Conservation (phyloP, 2,113 vertebrate species). For the Thalassarche chlororhynchos region DNA sequence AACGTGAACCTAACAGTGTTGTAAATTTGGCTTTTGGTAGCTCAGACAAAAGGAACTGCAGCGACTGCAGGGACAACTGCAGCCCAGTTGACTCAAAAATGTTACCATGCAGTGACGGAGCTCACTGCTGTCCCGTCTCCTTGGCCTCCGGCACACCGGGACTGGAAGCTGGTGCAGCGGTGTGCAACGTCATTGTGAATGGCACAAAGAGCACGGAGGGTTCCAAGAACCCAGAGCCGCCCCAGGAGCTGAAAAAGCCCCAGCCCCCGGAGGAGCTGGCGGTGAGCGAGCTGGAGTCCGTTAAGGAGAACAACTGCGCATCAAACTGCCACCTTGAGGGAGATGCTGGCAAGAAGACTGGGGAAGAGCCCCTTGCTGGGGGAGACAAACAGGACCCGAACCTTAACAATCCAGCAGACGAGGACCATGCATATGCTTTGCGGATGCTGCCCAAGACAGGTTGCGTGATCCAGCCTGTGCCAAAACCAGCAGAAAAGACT, state of each 20-base stretch:
- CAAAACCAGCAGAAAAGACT: conserved; percentile 93
- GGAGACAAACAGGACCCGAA: conserved; percentile 89
- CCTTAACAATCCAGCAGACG: conserved; percentile 88
- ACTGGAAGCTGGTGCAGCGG: conserved; percentile 78
- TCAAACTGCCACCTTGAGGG: conserved; percentile 84
- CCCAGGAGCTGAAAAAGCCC: conserved; percentile 70
- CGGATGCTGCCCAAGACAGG: conserved; percentile 93
- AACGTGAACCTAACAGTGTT: conserved; percentile 85
- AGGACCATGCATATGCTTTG: conserved; percentile 94
- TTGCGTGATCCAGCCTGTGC: conserved; percentile 98
- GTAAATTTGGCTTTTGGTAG: conserved; percentile 79
- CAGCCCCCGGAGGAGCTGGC: conserved; percentile 75
- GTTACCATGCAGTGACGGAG: conserved; percentile 76
- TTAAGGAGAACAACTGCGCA: conserved; percentile 97
- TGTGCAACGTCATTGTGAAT: conserved; percentile 98
- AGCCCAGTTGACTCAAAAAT: conserved; percentile 77
- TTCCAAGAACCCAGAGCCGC: conserved; percentile 72
- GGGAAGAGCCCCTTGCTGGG: conserved; percentile 83
- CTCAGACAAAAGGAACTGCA: conserved; percentile 77
- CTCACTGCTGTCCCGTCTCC: conserved; percentile 73
- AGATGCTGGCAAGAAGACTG: conserved; percentile 83
- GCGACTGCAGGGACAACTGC: conserved; percentile 81
- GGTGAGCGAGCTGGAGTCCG: conserved; percentile 90
- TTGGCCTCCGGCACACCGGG: conserved; percentile 74
- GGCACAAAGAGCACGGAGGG: conserved; percentile 82